Conservation (phyloP, 2,797 vertebrate species). For the Syndactyla subalaris region DNA sequence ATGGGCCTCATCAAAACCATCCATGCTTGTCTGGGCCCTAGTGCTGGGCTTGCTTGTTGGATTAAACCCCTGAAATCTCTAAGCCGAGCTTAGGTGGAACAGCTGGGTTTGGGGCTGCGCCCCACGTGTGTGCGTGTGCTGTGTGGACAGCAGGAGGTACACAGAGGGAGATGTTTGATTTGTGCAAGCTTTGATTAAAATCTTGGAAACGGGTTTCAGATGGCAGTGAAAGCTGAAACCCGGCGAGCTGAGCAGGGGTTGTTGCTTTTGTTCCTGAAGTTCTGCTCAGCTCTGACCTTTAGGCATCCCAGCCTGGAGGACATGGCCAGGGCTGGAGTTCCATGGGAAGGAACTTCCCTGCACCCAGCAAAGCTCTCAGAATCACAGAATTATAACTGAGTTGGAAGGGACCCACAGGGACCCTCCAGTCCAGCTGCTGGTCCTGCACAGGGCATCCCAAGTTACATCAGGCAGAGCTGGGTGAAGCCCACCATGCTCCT, state of each 20-base stretch:
- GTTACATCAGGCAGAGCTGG: accelerated
- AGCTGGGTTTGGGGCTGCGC: neutral
- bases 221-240: conserved; percentile 37
- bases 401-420: neutral
- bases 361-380: neutral
- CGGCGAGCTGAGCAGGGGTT: accelerated
- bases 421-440: neutral
- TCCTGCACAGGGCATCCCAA: neutral
- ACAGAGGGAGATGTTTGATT: neutral
- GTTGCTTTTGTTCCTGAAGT: neutral
- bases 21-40: neutral
- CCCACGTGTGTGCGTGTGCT: neutral
- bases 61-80: neutral
- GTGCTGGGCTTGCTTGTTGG: neutral
- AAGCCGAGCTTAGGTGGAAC: neutral
- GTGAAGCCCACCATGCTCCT: neutral
- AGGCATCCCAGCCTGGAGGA: neutral
- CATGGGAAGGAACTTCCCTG: neutral
- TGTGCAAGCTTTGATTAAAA: conserved; percentile 17
- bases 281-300: neutral
- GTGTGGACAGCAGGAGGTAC: neutral
- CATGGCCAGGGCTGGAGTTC: neutral
- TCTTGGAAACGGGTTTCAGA: conserved; percentile 37
- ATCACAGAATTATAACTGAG: neutral
- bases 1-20: neutral